Evolutionary conservation across 2,888 invertebrate species (phyloP).

Genomic region (Stenodema calcarata): DNA sequence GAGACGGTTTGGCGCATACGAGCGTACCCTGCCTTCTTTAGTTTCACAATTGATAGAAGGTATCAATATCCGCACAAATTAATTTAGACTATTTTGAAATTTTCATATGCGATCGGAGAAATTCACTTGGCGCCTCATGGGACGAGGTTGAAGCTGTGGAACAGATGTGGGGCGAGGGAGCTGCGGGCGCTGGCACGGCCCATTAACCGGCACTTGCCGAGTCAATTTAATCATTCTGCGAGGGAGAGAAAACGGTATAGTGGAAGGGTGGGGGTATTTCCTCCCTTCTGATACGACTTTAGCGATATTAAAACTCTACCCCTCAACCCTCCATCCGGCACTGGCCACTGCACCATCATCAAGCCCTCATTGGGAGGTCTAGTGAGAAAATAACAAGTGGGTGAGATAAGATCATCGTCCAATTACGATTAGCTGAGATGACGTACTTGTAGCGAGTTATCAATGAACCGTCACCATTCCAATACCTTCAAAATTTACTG

Average conservation of each 20-base stretch:
- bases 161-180: neutral
- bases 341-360: neutral
- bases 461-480: too few species aligned
- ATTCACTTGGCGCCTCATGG: too few species aligned
- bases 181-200: neutral
- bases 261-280: neutral
- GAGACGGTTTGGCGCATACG: too few species aligned
- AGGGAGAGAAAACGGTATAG: neutral
- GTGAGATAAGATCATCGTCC: neutral
- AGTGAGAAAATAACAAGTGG: neutral
- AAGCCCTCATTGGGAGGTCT: neutral
- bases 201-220: conserved; percentile 31
- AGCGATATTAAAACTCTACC: conserved; percentile 19
- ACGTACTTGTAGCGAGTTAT: too few species aligned
- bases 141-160: neutral
- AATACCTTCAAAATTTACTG: too few species aligned
- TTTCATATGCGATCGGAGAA: too few species aligned
- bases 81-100: too few species aligned
- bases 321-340: neutral
- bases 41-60: too few species aligned
- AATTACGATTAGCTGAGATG: neutral
- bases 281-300: neutral
- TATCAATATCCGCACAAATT: too few species aligned
- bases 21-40: too few species aligned
- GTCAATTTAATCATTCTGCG: conserved; percentile 20